phyloP scores from a whole-genome alignment of 1,140 invertebrate genomes.

The Ladona fulva region DNA sequence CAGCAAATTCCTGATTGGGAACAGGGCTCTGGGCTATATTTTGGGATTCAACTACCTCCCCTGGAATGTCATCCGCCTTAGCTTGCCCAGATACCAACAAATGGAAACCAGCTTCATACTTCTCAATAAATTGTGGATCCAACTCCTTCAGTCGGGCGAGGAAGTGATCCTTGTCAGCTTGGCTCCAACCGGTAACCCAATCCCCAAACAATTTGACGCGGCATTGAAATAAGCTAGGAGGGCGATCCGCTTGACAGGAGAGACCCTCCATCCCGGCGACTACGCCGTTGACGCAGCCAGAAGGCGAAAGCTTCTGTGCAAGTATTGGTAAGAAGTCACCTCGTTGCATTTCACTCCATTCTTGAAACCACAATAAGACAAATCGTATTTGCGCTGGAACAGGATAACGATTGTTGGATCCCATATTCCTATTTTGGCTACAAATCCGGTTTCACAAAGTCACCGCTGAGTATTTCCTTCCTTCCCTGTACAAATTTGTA shows the following conservation, averaged over 20 bases:
- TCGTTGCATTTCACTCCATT: slow-evolving; percentile 79
- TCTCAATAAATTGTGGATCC: slow-evolving; percentile 58
- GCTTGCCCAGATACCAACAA: neutral
- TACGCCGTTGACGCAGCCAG: slow-evolving; percentile 56
- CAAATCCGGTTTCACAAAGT: too few species aligned
- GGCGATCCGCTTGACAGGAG: slow-evolving; percentile 38
- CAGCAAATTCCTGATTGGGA: neutral
- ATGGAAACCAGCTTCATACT: slow-evolving; percentile 42
- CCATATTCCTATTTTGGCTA: neutral
- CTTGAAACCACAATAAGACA: slow-evolving; percentile 75
- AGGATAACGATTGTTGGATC: neutral
- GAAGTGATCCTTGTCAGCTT: slow-evolving; percentile 61
- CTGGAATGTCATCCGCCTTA: neutral
- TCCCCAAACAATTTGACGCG: slow-evolving; percentile 78
- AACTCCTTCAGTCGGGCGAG: slow-evolving; percentile 56
- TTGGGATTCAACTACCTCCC: neutral
- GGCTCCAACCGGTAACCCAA: slow-evolving; percentile 74
- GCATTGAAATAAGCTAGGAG: slow-evolving; percentile 79
- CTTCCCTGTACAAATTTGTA: too few species aligned
- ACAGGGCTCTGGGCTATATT: neutral
- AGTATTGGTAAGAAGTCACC: slow-evolving; percentile 72
- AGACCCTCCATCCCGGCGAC: slow-evolving; percentile 50
- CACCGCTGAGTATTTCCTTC: too few species aligned
- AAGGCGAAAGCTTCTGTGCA: slow-evolving; percentile 50
- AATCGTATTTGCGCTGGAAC: slow-evolving; percentile 53